Conservation (phyloP, 2,797 vertebrate species). For the Acanthurus lineatus region DNA sequence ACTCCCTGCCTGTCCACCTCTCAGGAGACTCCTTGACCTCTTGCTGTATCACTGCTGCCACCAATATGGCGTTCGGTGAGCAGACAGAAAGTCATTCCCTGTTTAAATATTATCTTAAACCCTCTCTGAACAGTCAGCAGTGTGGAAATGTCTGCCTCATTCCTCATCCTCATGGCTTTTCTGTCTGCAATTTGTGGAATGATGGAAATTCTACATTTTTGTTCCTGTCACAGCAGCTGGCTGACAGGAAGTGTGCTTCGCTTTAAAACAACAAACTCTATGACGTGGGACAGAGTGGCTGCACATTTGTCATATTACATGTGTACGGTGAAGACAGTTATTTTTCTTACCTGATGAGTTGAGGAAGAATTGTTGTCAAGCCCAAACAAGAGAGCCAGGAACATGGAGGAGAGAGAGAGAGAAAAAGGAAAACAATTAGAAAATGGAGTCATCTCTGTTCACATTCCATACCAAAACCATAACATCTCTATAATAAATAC, state of each 20-base stretch:
- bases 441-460: neutral
- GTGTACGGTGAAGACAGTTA: neutral
- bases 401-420: conserved; percentile 22
- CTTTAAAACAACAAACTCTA: conserved; percentile 10
- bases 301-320: conserved; percentile 16
- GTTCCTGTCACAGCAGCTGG: conserved; percentile 27
- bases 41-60: neutral
- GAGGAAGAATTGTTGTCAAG: conserved; percentile 15
- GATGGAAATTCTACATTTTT: conserved; percentile 41
- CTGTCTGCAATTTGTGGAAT: conserved; percentile 29
- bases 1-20: conserved; percentile 33
- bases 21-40: neutral
- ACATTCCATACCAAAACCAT: neutral
- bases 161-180: conserved; percentile 44
- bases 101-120: conserved; percentile 63
- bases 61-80: conserved; percentile 47
- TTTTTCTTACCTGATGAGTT: conserved; percentile 65
- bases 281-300: too few relatives aligned
- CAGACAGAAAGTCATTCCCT: conserved; percentile 43
- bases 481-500: neutral
- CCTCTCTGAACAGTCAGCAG: conserved; percentile 38
- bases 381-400: conserved; percentile 13
- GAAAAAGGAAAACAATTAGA: neutral
- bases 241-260: conserved; percentile 2
- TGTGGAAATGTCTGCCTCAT: conserved; percentile 51